Percentiles rank a stretch among this genome's conserved stretches.
These are phyloP conservation scores for Globodera ellingtonae DNA, from an alignment of 1,140 invertebrate species.

Conservation along the genomic window DNA sequence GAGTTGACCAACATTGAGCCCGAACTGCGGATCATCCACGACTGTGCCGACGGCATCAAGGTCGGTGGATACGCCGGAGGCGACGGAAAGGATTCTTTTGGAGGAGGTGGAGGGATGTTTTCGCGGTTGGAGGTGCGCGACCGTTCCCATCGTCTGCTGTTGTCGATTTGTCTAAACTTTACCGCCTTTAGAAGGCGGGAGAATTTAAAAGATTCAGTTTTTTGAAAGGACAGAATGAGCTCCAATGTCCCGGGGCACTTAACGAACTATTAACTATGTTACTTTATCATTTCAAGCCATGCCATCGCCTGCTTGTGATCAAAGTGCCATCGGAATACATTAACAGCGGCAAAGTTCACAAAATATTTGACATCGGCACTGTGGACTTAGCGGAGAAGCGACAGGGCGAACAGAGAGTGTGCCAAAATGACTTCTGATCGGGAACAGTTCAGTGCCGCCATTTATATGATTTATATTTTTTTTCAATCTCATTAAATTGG, in stretches of 20 bases:
- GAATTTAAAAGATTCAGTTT: no score
- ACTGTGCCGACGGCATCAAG: constrained; percentile 30
- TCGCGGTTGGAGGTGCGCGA: not conserved
- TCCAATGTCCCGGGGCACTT: no score
- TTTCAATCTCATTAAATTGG: not conserved
- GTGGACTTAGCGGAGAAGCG: constrained; percentile 17
- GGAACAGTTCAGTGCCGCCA: not conserved
- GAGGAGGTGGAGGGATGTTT: not conserved
- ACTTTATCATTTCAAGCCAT: constrained; percentile 19
- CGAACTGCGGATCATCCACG: constrained; percentile 35
- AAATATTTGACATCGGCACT: constrained; percentile 33
- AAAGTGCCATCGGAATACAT: constrained; percentile 28
- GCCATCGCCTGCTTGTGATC: constrained; percentile 30
- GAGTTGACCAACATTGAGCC: constrained; percentile 39
- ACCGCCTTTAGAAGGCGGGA: no score
- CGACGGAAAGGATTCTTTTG: no score
- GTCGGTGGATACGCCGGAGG: not conserved
- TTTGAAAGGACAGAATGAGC: no score
- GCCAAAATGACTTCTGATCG: constrained; percentile 7
- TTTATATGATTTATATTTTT: not conserved
- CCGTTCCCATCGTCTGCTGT: no score
- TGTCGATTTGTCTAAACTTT: no score
- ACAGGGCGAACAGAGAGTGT: not conserved
- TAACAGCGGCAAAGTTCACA: constrained; percentile 37
- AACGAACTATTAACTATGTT: no score